These are phyloP conservation scores for Hycleus phaleratus DNA, from an alignment of 1,140 invertebrate genomes.

Conservation along the genomic window DNA sequence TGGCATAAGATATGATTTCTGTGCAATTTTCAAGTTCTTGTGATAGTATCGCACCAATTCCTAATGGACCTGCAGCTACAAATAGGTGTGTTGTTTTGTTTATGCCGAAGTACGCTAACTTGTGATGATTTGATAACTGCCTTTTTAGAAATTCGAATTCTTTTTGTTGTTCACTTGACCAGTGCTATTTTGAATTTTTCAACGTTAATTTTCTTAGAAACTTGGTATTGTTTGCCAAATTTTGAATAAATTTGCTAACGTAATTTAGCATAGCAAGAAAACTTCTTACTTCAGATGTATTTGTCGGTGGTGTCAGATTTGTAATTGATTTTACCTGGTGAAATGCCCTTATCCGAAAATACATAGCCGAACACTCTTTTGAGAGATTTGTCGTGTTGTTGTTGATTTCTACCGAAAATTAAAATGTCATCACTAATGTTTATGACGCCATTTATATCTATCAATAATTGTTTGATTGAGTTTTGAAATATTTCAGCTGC, in stretches of 20 bases:
- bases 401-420: conserved; percentile 26
- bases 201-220: not conserved
- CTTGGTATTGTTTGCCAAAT: conserved; percentile 20
- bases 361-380: conserved; percentile 35
- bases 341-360: conserved; percentile 35
- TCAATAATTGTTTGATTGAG: conserved; percentile 32
- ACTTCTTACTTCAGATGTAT: conserved; percentile 30
- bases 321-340: conserved; percentile 35
- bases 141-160: conserved; percentile 2
- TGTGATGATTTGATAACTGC: not conserved
- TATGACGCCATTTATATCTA: conserved; percentile 22
- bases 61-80: conserved; percentile 6
- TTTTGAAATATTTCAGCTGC: conserved; percentile 39
- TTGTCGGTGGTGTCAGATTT: conserved; percentile 35
- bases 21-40: not conserved
- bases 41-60: conserved; percentile 1
- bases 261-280: conserved; percentile 40
- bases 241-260: conserved; percentile 36
- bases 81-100: not conserved
- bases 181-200: conserved; percentile 1
- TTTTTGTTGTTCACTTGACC: conserved; percentile 3
- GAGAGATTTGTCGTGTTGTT: conserved; percentile 30
- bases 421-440: conserved; percentile 39
- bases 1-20: conserved; percentile 31
- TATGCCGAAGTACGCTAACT: conserved; percentile 4